These are phyloP conservation scores for Rotaria sp. DNA, from an alignment of 2,888 invertebrate genomes.

Conservation along the genomic window DNA sequence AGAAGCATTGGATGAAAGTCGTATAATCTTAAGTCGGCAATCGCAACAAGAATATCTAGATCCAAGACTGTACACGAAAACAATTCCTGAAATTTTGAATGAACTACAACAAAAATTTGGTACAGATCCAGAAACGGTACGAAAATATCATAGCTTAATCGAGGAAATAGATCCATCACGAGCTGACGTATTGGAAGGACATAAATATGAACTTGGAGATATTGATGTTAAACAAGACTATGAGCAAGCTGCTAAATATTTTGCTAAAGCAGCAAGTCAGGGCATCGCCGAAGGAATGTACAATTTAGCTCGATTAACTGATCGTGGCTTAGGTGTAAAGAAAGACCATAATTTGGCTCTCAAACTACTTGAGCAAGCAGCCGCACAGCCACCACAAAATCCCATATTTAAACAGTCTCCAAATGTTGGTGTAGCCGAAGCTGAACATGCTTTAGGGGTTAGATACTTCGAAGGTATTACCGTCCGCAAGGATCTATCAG, in stretches of 20 bases:
- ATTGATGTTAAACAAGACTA: slow-evolving; percentile 16
- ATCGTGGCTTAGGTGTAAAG: slow-evolving; percentile 25
- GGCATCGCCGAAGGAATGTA: slow-evolving; percentile 34
- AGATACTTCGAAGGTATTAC: slow-evolving; percentile 1
- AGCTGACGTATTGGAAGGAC: slow-evolving; percentile 1
- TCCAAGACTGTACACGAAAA: background rate
- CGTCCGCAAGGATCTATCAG: background rate
- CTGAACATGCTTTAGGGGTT: slow-evolving; percentile 28
- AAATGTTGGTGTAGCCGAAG: slow-evolving; percentile 28
- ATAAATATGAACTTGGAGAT: slow-evolving; percentile 27
- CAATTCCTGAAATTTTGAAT: background rate
- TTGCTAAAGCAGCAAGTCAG: slow-evolving; percentile 23
- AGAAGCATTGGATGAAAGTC: background rate
- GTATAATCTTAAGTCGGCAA: background rate
- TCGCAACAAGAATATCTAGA: slow-evolving; percentile 14
- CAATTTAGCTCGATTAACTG: slow-evolving; percentile 19
- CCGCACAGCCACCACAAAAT: background rate
- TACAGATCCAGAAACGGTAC: background rate
- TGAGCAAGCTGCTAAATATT: slow-evolving; percentile 34
- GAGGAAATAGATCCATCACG: background rate
- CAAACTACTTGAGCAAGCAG: slow-evolving; percentile 29
- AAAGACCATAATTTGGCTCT: slow-evolving; percentile 26
- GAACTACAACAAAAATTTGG: background rate
- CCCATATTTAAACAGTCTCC: background rate
- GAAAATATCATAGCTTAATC: background rate